Evolutionary conservation across 2,797 vertebrate genomes (phyloP).

Genomic region (Channa striata): DNA sequence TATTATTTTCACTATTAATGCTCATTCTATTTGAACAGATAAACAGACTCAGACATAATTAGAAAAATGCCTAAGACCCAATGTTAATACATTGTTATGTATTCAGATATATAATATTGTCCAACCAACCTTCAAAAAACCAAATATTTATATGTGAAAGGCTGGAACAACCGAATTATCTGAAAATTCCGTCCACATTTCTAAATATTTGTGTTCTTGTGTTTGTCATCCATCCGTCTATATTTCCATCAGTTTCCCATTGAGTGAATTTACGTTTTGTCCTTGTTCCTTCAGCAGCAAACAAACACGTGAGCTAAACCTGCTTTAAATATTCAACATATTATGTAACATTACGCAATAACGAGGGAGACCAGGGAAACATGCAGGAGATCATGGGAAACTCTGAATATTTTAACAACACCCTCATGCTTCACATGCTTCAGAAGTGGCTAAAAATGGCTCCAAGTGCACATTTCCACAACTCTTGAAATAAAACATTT

Average conservation of each 20-base stretch:
- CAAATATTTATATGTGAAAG: no score
- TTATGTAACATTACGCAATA: slow-evolving; percentile 71
- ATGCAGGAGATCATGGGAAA: slow-evolving; percentile 50
- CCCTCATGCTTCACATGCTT: slow-evolving; percentile 43
- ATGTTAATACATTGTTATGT: no score
- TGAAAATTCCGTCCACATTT: slow-evolving; percentile 1
- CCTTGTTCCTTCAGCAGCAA: slow-evolving; percentile 28
- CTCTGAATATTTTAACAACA: slow-evolving; percentile 57
- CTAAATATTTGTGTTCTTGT: not conserved
- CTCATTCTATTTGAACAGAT: no score
- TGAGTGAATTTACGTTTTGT: not conserved
- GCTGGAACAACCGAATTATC: no score
- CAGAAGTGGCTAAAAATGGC: not conserved
- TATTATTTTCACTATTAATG: no score
- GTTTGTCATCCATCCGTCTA: no score
- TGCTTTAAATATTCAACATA: slow-evolving; percentile 66
- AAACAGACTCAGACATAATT: no score
- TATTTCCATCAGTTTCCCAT: slow-evolving; percentile 14
- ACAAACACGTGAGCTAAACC: slow-evolving; percentile 18
- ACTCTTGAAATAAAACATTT: no score
- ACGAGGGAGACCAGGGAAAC: slow-evolving; percentile 41
- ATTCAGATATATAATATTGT: no score
- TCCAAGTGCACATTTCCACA: slow-evolving; percentile 13
- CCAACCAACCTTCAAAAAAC: no score
- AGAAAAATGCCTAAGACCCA: no score